Evolutionary conservation across 2,888 invertebrate species (phyloP).

Genomic region (Sphecodes monilicornis): DNA sequence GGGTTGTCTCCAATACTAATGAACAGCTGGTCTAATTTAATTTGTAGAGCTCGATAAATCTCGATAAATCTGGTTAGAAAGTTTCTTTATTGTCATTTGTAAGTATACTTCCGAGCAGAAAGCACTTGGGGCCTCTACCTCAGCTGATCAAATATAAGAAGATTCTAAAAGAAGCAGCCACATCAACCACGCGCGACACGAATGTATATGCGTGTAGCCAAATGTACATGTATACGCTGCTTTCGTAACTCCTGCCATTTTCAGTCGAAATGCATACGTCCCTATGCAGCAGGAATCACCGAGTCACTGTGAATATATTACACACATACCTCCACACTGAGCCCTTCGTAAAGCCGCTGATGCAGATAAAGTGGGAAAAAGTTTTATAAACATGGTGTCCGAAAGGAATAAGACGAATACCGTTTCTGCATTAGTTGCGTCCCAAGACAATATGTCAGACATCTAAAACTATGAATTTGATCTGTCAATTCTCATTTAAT

Average conservation of each 20-base stretch:
- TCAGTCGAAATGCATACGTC: constrained; percentile 6
- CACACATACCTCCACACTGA: not conserved
- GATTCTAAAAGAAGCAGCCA: not conserved
- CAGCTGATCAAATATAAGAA: constrained; percentile 11
- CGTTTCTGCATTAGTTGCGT: too few species aligned
- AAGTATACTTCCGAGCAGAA: not conserved
- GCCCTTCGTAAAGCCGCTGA: not conserved
- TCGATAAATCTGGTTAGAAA: not conserved
- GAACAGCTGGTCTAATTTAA: not conserved
- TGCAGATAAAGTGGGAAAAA: not conserved
- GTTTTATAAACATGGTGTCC: not conserved
- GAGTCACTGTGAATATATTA: not conserved
- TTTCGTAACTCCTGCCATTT: constrained; percentile 9
- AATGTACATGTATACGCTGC: not conserved
- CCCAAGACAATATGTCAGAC: not conserved
- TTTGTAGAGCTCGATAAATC: not conserved
- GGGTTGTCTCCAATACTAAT: not conserved
- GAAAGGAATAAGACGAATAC: not conserved
- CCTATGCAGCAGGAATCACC: not conserved
- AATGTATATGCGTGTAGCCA: not conserved
- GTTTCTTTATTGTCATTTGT: not conserved
- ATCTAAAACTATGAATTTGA: not conserved
- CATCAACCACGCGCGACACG: not conserved
- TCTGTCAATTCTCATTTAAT: not conserved
- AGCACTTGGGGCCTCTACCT: not conserved